These are phyloP conservation scores for Elgaria multicarinata DNA, from an alignment of 2,113 vertebrate species.

Conservation along the genomic window DNA sequence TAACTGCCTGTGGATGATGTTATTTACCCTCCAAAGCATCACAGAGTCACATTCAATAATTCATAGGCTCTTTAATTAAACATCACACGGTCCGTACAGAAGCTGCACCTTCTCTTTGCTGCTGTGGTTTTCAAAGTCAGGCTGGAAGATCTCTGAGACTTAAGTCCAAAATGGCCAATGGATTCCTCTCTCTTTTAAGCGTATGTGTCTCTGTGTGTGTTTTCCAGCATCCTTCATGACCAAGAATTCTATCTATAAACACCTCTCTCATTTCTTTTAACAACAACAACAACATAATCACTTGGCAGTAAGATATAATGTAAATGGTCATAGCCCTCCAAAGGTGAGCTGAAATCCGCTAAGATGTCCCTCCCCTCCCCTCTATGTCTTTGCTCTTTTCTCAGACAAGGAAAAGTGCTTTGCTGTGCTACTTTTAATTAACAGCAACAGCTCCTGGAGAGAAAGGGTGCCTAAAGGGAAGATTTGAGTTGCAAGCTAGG, in stretches of 20 bases:
- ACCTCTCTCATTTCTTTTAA: not conserved
- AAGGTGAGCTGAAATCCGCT: constrained; percentile 34
- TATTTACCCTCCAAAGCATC: constrained; percentile 33
- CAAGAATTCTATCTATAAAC: not conserved
- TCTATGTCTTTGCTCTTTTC: constrained; percentile 15
- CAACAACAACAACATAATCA: too few species aligned
- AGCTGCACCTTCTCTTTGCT: constrained; percentile 24
- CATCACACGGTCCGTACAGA: constrained; percentile 1
- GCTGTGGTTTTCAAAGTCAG: not conserved
- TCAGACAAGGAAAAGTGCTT: constrained; percentile 27
- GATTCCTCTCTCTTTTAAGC: constrained; percentile 40
- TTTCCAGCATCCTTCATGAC: not conserved
- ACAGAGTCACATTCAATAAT: constrained; percentile 24
- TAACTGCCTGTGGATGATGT: constrained; percentile 26
- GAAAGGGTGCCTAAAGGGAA: constrained; percentile 40
- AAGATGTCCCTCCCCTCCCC: not conserved
- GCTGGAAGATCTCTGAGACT: constrained; percentile 18
- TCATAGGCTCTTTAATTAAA: constrained; percentile 23
- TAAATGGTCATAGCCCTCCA: constrained; percentile 26
- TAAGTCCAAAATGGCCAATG: constrained; percentile 12
- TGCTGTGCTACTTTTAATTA: constrained; percentile 60
- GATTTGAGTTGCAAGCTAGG: constrained; percentile 21
- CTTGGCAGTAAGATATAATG: not conserved
- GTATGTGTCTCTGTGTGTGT: not conserved
- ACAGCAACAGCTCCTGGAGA: constrained; percentile 33